Evolutionary conservation across 1,140 invertebrate species (phyloP).

Genomic region (Proales similis): DNA sequence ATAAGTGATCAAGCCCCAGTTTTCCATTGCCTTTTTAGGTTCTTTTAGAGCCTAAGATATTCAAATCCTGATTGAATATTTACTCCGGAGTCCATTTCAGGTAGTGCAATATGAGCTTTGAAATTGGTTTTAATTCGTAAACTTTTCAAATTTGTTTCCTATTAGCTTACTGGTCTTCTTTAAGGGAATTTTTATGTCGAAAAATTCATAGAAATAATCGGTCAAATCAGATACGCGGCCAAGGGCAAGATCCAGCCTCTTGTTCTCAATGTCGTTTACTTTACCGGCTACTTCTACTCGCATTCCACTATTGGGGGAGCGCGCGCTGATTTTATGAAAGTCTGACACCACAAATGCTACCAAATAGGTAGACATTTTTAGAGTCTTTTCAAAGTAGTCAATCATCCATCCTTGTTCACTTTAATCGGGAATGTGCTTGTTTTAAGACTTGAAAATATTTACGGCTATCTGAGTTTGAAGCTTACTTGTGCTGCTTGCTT

Average conservation of each 20-base stretch:
- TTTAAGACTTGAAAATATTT: slow-evolving; percentile 40
- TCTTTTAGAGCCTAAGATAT: slow-evolving; percentile 55
- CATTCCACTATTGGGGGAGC: slow-evolving; percentile 48
- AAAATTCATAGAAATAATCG: slow-evolving; percentile 74
- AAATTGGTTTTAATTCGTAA: not conserved
- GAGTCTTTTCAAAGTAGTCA: slow-evolving; percentile 40
- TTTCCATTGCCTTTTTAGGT: slow-evolving; percentile 75
- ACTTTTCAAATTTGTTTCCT: not conserved
- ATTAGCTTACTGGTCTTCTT: slow-evolving; percentile 52
- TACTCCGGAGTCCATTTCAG: slow-evolving; percentile 51
- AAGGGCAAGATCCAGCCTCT: slow-evolving; percentile 66
- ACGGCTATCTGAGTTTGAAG: not conserved
- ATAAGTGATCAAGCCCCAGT: slow-evolving; percentile 81
- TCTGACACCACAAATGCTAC: slow-evolving; percentile 55
- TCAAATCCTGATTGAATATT: not conserved
- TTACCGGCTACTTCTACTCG: slow-evolving; percentile 1
- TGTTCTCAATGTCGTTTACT: slow-evolving; percentile 13
- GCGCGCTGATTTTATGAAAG: slow-evolving; percentile 59
- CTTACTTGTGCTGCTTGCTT: slow-evolving; percentile 1
- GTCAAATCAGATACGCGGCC: slow-evolving; percentile 66
- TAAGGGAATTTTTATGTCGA: slow-evolving; percentile 60
- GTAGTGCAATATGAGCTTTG: slow-evolving; percentile 55
- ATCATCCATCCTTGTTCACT: slow-evolving; percentile 39
- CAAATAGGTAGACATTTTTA: slow-evolving; percentile 55
- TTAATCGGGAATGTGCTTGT: too few species aligned